phyloP scores from a whole-genome alignment of 1,140 invertebrate species.

The Dolichoris vasculosae region DNA sequence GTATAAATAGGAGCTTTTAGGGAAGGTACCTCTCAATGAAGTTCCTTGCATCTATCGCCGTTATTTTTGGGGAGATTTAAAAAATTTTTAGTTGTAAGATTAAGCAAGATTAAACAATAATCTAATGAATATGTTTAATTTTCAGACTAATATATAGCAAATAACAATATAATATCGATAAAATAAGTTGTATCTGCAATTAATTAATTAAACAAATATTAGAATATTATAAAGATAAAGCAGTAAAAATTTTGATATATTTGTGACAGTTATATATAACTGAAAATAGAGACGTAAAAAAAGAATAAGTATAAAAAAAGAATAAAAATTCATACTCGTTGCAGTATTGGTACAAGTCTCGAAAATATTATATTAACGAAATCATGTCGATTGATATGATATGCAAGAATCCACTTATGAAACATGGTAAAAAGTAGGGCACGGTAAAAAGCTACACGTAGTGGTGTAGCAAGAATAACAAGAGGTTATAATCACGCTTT shows the following conservation, averaged over 20 bases:
- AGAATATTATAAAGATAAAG: no score
- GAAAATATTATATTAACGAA: background rate
- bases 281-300: no score
- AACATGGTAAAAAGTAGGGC: no score
- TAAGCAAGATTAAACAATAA: background rate
- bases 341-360: background rate
- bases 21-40: background rate
- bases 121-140: background rate
- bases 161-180: background rate
- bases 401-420: no score
- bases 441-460: no score
- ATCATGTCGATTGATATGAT: background rate
- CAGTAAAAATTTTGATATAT: no score
- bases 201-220: background rate
- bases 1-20: background rate
- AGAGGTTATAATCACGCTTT: conserved; percentile 47
- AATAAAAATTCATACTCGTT: no score
- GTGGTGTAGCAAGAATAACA: conserved; percentile 52
- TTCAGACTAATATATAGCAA: background rate
- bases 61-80: no score
- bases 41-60: background rate
- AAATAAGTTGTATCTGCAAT: background rate
- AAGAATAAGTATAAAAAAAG: no score
- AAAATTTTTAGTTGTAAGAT: no score
- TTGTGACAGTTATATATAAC: no score